Evolutionary conservation across 1,140 invertebrate genomes (phyloP).

Genomic region (Pristionchus pacificus): DNA sequence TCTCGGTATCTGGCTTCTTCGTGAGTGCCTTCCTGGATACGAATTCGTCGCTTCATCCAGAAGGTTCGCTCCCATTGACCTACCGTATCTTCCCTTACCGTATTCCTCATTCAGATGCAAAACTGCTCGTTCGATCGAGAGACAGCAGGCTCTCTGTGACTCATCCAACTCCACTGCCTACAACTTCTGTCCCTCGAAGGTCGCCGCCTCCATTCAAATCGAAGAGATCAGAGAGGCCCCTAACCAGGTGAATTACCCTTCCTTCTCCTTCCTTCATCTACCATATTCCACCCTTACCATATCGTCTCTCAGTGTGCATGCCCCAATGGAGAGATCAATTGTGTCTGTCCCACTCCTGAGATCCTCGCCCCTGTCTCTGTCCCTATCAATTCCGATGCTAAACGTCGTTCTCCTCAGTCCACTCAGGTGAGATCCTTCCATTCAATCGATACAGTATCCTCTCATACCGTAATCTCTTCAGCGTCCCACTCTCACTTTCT

Average conservation of each 20-base stretch:
- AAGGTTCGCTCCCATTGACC: too few species aligned
- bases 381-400: slow-evolving; percentile 13
- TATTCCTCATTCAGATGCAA: slow-evolving; percentile 35
- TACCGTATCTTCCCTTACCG: too few species aligned
- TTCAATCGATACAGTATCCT: too few species aligned
- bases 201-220: slow-evolving; percentile 3
- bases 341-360: slow-evolving; percentile 44
- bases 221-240: slow-evolving; percentile 43
- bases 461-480: not conserved
- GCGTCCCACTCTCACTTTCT: not conserved
- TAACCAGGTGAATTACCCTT: slow-evolving; percentile 12
- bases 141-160: slow-evolving; percentile 52
- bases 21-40: slow-evolving; percentile 50
- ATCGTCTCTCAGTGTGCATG: slow-evolving; percentile 32
- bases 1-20: slow-evolving; percentile 49
- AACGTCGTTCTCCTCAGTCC: slow-evolving; percentile 25
- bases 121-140: slow-evolving; percentile 42
- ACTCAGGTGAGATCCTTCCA: not conserved
- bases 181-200: slow-evolving; percentile 36
- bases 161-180: slow-evolving; percentile 41
- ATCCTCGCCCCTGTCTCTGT: slow-evolving; percentile 42
- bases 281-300: not conserved
- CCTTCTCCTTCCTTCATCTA: too few species aligned
- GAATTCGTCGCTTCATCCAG: slow-evolving; percentile 47
- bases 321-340: slow-evolving; percentile 43